Percentiles rank a stretch among this genome's conserved stretches.
These are phyloP conservation scores for Caenorhabditis japonica DNA, from an alignment of 2,888 invertebrate species.

Conservation along the genomic window DNA sequence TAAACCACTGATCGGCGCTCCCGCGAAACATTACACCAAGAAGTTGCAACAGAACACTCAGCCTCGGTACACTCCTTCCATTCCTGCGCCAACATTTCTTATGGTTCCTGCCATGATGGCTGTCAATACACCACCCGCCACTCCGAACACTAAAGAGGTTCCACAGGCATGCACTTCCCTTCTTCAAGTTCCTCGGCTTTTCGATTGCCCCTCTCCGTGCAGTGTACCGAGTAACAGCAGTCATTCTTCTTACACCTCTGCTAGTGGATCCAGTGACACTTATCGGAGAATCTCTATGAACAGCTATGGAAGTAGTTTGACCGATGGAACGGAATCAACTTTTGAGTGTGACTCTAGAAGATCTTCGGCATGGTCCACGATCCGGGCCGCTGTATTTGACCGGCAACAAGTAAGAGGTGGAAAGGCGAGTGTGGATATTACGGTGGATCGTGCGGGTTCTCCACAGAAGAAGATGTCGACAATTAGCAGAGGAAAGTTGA, in stretches of 20 bases:
- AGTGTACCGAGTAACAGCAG: conserved; percentile 67
- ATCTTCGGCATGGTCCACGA: conserved; percentile 67
- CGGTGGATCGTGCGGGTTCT: conserved; percentile 39
- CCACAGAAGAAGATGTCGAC: conserved; percentile 63
- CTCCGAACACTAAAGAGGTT: conserved; percentile 54
- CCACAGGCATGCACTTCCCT: conserved; percentile 35
- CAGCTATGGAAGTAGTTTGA: conserved; percentile 66
- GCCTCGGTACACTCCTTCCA: conserved; percentile 38
- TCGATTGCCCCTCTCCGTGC: conserved; percentile 66
- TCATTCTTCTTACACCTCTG: conserved; percentile 65
- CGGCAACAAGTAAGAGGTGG: conserved; percentile 49
- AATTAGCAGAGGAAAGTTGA: conserved; percentile 65
- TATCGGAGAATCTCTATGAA: conserved; percentile 67
- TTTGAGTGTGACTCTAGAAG: conserved; percentile 68
- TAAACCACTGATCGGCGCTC: conserved; percentile 54
- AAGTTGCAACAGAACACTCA: conserved; percentile 29
- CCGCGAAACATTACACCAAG: conserved; percentile 41
- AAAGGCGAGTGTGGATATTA: conserved; percentile 57
- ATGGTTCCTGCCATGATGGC: conserved; percentile 70
- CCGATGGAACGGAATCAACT: conserved; percentile 66
- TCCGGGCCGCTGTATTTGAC: conserved; percentile 64
- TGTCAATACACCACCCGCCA: conserved; percentile 63
- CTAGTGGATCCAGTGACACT: conserved; percentile 62
- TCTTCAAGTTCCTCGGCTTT: conserved; percentile 62
- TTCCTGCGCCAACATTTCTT: conserved; percentile 66